Evolutionary conservation across 2,888 invertebrate genomes (phyloP).

Genomic region (Thymelicus sylvestris): DNA sequence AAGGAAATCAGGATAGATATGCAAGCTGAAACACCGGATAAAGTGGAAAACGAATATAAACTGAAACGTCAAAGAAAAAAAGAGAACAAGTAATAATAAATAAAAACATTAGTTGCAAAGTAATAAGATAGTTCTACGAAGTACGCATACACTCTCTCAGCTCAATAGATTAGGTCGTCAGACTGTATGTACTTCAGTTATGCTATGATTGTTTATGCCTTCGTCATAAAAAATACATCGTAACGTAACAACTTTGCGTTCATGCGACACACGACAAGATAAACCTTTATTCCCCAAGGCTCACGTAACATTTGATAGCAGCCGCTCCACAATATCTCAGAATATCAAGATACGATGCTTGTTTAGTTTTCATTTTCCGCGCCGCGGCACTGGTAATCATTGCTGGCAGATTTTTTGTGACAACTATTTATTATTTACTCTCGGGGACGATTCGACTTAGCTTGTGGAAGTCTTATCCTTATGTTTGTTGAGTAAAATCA

Average conservation of each 20-base stretch:
- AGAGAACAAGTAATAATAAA: too few relatives aligned
- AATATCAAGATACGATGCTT: constrained; percentile 52
- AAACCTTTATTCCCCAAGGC: constrained; percentile 36
- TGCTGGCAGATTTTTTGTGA: not conserved
- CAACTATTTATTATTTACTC: not conserved
- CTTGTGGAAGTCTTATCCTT: too few relatives aligned
- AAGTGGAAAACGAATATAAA: too few relatives aligned
- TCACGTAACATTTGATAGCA: constrained; percentile 56
- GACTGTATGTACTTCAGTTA: not conserved
- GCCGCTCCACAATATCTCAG: constrained; percentile 54
- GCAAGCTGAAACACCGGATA: too few relatives aligned
- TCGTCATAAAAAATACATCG: constrained; percentile 9
- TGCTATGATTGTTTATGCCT: not conserved
- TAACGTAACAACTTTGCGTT: not conserved
- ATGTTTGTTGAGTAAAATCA: too few relatives aligned
- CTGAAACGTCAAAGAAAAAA: too few relatives aligned
- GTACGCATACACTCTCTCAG: too few relatives aligned
- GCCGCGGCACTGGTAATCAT: constrained; percentile 37
- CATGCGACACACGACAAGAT: constrained; percentile 1
- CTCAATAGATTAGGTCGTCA: too few relatives aligned
- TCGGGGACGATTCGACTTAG: too few relatives aligned
- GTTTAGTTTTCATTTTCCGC: constrained; percentile 60
- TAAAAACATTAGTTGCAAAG: too few relatives aligned
- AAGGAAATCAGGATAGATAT: too few relatives aligned
- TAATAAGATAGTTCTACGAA: too few relatives aligned